Base-by-base conservation (phyloP, 2,113 vertebrate species). In the Sphaerodactylus townsendi region DNA sequence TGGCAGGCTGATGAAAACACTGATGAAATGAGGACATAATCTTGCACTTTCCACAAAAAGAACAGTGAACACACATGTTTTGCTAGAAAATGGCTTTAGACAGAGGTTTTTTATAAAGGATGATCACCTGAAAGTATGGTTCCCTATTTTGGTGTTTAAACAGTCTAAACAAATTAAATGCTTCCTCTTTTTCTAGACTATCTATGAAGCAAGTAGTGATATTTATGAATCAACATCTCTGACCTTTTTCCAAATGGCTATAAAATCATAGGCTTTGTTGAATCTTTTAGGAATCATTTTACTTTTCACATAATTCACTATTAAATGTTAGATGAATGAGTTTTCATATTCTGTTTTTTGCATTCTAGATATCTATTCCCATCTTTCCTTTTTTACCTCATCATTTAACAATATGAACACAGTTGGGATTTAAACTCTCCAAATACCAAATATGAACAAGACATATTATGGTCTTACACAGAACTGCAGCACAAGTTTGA, bases 391-490 rank as follows among this genome's bases (percentile, higher is more conserved):
- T 84, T 85, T 90, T 72, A 77, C 77, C 73, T 73, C 81, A 82
- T 88, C 69, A 62, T 83, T 92, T 90, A 93, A 90, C 81, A 91
- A 65, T 92, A 37, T 33, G 79, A 79, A 87, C 15, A 13, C 77
- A 91, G 88, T 87, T 91, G 89, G 80, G 83, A 79, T 90, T 88
- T 83, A 91, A 76, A 88, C 72, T 53, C 77, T 89, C 83, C 87
- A 93, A 92, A 93, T 69, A 88, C 73, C 89, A 94, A 92, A 87
- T 70, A 81, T 77, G 92, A 95, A 88, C 41, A 92, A 86, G 84
- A 92, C 79, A 74, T 90, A 90, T 77, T 50, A 1, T 87, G 93
- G 84, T 87, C 85, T 75, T 92, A 77, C 77, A 71, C 78, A 88
- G 86, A 92, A 94, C 83, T 88, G 83, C 69, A 91, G 85, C 73